phyloP scores from a whole-genome alignment of 1,140 invertebrate species.

The Hycleus cichorii region DNA sequence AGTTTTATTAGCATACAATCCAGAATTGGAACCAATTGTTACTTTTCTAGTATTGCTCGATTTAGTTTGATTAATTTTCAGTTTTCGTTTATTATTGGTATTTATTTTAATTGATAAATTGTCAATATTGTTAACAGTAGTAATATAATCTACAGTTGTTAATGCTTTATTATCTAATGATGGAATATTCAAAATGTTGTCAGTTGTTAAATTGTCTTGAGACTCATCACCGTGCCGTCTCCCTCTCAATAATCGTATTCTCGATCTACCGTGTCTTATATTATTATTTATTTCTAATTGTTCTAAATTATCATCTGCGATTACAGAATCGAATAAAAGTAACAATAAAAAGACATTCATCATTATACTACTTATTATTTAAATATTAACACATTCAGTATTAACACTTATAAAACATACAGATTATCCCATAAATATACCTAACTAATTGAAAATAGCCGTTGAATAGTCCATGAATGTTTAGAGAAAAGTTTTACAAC shows the following conservation, averaged over 20 bases:
- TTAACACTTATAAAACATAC: conserved; percentile 1
- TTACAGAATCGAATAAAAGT: not conserved
- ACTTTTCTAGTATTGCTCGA: conserved; percentile 12
- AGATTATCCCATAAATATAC: conserved; percentile 1
- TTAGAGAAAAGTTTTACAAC: conserved; percentile 18
- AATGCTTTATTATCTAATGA: not conserved
- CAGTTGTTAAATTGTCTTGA: conserved; percentile 12
- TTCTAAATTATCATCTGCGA: not conserved
- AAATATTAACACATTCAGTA: not conserved
- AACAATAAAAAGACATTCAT: conserved; percentile 5
- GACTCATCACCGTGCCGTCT: conserved; percentile 23
- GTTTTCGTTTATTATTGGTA: conserved; percentile 11
- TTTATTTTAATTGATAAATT: not conserved
- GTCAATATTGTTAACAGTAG: not conserved
- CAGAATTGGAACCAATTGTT: conserved; percentile 14
- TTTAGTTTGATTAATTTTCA: conserved; percentile 12
- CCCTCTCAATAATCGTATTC: conserved; percentile 21
- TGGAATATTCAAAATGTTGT: conserved; percentile 1
- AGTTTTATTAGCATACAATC: conserved; percentile 1
- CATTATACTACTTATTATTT: conserved; percentile 6
- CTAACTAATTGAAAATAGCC: not conserved
- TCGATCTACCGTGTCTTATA: conserved; percentile 29
- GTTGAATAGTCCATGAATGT: not conserved
- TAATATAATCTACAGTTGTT: not conserved
- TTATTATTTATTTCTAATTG: conserved; percentile 1